Conservation (phyloP, 2,113 vertebrate genomes). For the Phainopepla nitens region DNA sequence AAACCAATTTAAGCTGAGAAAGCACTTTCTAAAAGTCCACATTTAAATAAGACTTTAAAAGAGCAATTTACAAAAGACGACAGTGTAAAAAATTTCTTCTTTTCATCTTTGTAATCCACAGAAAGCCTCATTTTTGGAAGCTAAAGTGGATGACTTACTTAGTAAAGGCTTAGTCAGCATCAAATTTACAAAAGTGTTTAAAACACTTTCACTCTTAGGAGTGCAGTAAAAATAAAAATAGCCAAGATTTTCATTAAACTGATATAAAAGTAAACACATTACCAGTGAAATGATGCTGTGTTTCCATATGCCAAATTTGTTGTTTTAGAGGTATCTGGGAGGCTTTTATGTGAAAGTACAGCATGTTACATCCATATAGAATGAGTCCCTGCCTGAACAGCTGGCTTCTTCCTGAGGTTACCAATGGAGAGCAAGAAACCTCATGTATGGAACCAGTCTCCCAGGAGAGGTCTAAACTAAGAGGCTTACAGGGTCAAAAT, state of each 20-base stretch:
- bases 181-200: background rate
- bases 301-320: background rate
- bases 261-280: background rate
- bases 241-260: background rate
- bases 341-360: background rate
- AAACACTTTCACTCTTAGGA: background rate
- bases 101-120: constrained; percentile 50
- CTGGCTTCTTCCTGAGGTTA: background rate
- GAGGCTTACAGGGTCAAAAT: constrained; percentile 57
- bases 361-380: background rate
- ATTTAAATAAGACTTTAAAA: background rate
- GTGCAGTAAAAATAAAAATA: background rate
- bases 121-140: constrained; percentile 21
- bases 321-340: background rate
- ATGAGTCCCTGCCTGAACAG: background rate
- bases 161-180: constrained; percentile 32
- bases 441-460: background rate
- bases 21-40: background rate
- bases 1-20: constrained; percentile 16
- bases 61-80: background rate
- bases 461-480: constrained; percentile 29
- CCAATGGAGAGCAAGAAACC: background rate
- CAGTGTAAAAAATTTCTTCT: background rate
- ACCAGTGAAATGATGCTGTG: background rate
- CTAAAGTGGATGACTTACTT: background rate